These are phyloP conservation scores for Ariolimax columbianus DNA, from an alignment of 2,888 invertebrate genomes.

Conservation along the genomic window DNA sequence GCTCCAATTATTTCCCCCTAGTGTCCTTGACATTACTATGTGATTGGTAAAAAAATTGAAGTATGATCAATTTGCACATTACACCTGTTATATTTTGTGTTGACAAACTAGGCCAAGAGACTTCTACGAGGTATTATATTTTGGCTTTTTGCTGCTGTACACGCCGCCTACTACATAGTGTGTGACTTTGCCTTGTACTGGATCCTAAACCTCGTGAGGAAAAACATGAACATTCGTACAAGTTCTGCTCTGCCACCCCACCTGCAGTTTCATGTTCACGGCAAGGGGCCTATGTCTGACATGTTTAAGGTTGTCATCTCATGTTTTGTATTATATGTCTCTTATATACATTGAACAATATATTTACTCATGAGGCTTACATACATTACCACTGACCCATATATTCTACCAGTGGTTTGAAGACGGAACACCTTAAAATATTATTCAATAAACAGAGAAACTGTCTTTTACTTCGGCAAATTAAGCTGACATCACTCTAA, in stretches of 20 bases:
- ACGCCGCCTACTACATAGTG: constrained; percentile 86
- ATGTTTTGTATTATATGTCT: background rate
- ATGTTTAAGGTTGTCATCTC: constrained; percentile 79
- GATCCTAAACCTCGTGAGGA: constrained; percentile 83
- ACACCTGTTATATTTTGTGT: background rate
- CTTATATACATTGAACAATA: background rate
- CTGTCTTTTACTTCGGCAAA: too few species aligned
- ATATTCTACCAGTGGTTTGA: background rate
- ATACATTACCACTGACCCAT: too few species aligned
- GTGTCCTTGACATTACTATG: too few species aligned
- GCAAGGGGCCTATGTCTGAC: constrained; percentile 85
- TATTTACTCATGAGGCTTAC: too few species aligned
- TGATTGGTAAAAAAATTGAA: background rate
- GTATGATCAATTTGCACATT: background rate
- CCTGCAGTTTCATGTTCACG: constrained; percentile 82
- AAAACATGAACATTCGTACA: constrained; percentile 78
- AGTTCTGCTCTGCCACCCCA: constrained; percentile 71
- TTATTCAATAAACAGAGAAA: too few species aligned
- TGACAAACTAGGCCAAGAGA: constrained; percentile 1
- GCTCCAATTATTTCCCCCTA: too few species aligned
- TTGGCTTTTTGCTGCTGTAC: constrained; percentile 84
- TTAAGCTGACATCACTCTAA: too few species aligned
- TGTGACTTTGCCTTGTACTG: constrained; percentile 89
- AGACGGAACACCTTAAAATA: too few species aligned
- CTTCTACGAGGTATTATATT: constrained; percentile 80